Evolutionary conservation across 2,113 vertebrate genomes (phyloP), one percentile per base, ranked within the genome.

Genomic region (Pluvianellus socialis): DNA sequence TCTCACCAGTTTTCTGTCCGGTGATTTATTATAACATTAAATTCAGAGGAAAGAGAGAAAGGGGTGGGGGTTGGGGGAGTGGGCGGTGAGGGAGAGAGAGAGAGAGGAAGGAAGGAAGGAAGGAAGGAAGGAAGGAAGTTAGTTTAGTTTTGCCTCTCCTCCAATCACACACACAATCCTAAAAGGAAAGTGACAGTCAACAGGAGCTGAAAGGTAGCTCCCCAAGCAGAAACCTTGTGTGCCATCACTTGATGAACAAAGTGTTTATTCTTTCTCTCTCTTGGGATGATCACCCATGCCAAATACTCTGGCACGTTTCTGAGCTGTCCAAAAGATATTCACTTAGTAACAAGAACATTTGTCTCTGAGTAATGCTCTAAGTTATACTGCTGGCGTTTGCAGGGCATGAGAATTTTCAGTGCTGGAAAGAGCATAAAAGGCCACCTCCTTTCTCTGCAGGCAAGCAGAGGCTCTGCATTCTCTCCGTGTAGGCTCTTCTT

Each of bases 401-500:
- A 97, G 97, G 96, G 96, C 97, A 96, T 98, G 98, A 98, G 98
- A 98, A 98, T 97, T 96, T 90, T 92, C 7, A 14, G 86, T 53
- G 75, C 84, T 97, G 97, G 90, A 95, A 97, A 93, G 89, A 86
- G 82, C 90, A 96, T 86, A 96, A 93, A 97, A 92, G 86, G 28
- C 61, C 35, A 44, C 86, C 85, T 95, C 90, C 86, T 95, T 96
- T 92, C 95, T 97, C 92, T 76, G 83, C 24, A 15, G 84, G 96
- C 91, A 87, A 91, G 80, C 59, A 71, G 83, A 90, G 79, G 79
- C 66, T 79, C 82, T 45, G 49, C 73, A 94, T 73, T 93, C 96
- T 96, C 92, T 96, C 75, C 62, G 45, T 93, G 87, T 74, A 66
- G 90, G 59, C 61, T 83, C 10, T 40, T 61, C 94, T 98, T 98